A percentile compares a stretch with the other conserved stretches of the same genome.
These are phyloP conservation scores for Pitta sordida DNA, from an alignment of 2,113 vertebrate species.

Conservation along the genomic window DNA sequence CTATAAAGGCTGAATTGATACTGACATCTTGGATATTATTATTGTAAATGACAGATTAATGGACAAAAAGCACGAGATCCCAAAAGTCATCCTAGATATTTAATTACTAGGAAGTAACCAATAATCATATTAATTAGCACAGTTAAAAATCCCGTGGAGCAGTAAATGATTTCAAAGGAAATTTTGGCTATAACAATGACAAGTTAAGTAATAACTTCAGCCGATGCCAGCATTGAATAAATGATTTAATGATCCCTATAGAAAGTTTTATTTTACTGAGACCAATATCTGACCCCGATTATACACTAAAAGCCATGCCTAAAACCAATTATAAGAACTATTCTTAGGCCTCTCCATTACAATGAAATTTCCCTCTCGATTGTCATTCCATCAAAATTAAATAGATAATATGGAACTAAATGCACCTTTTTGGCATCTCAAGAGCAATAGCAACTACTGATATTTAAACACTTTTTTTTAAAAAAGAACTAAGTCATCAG, in stretches of 20 bases:
- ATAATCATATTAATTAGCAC: conserved; percentile 68
- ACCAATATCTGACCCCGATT: conserved; percentile 65
- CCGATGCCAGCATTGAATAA: conserved; percentile 45
- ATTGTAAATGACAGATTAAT: conserved; percentile 62
- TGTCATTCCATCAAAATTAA: conserved; percentile 33
- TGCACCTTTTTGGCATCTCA: background rate
- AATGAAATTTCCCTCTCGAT: background rate
- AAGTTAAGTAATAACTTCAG: conserved; percentile 62
- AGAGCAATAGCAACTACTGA: background rate
- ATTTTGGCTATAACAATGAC: conserved; percentile 58
- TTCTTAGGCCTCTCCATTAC: conserved; percentile 26
- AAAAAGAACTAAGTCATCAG: background rate
- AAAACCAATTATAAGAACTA: conserved; percentile 64
- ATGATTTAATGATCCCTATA: conserved; percentile 51
- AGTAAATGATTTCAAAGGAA: conserved; percentile 61
- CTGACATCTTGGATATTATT: conserved; percentile 61
- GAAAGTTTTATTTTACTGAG: conserved; percentile 63
- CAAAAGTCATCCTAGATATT: conserved; percentile 43
- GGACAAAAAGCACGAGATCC: conserved; percentile 24
- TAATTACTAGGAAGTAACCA: conserved; percentile 65
- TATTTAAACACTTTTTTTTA: background rate
- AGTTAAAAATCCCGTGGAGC: conserved; percentile 56
- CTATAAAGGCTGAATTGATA: conserved; percentile 49
- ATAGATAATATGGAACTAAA: background rate
- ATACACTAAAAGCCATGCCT: conserved; percentile 47